Evolutionary conservation across 2,888 invertebrate species (phyloP).

Genomic region (Lysandra coridon): DNA sequence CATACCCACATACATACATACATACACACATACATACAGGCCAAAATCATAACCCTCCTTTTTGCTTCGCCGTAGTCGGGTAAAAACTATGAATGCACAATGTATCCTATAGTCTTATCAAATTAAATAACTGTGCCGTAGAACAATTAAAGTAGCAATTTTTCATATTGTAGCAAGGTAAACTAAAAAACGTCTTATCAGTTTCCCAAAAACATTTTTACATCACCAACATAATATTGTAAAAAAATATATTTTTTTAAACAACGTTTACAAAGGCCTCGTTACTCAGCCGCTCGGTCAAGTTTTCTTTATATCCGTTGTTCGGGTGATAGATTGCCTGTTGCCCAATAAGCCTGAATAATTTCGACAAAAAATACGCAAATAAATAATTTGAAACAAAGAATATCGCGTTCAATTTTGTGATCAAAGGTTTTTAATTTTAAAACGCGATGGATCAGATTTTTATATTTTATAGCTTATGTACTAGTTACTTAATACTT

Average conservation of each 20-base stretch:
- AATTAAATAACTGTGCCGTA: no score
- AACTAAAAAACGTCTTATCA: neutral
- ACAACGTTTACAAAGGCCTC: constrained; percentile 39
- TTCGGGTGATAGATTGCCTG: constrained; percentile 64
- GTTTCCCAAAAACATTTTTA: neutral
- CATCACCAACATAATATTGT: neutral
- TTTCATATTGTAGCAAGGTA: neutral
- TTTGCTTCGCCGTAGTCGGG: no score
- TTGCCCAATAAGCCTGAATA: constrained; percentile 68
- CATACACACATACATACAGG: no score
- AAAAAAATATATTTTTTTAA: constrained; percentile 14
- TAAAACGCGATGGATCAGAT: neutral
- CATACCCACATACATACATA: no score
- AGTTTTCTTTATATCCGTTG: constrained; percentile 55
- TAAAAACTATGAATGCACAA: no score
- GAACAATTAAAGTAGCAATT: no score
- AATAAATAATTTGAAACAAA: constrained; percentile 58
- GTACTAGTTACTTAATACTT: neutral
- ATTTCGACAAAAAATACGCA: constrained; percentile 60
- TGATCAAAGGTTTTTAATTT: constrained; percentile 55
- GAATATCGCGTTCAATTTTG: constrained; percentile 52
- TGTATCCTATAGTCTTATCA: no score
- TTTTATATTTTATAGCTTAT: neutral
- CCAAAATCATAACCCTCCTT: no score
- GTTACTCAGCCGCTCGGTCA: constrained; percentile 60